Evolutionary conservation across 2,888 invertebrate species (phyloP).

Genomic region (Napeogenes sylphis): DNA sequence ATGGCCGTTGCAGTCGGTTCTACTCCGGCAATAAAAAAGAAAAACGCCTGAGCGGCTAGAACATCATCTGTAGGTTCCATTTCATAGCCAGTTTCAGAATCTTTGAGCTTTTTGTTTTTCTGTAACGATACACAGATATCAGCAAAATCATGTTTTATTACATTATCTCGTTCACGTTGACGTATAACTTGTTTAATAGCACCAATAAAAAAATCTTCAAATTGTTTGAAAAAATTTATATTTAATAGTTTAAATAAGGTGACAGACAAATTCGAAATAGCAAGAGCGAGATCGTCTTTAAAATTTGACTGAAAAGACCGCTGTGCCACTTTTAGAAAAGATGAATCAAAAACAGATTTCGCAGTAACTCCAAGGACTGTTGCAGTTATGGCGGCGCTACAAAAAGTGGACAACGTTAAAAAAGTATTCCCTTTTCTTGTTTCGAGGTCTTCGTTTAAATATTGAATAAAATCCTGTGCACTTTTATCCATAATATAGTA

Average conservation of each 20-base stretch:
- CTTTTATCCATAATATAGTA: constrained; percentile 43
- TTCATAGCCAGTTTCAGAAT: constrained; percentile 43
- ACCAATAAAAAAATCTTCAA: constrained; percentile 50
- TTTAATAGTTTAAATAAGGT: constrained; percentile 36
- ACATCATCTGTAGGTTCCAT: constrained; percentile 54
- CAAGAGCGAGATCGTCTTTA: constrained; percentile 31
- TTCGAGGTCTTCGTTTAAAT: constrained; percentile 43
- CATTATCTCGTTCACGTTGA: constrained; percentile 42
- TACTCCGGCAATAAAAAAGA: constrained; percentile 59
- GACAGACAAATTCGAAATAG: constrained; percentile 26
- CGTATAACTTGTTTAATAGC: constrained; percentile 51
- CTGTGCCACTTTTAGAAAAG: constrained; percentile 38
- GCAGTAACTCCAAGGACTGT: constrained; percentile 52
- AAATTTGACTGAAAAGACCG: constrained; percentile 26
- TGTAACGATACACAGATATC: constrained; percentile 54
- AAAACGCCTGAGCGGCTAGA: constrained; percentile 37
- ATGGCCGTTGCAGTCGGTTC: constrained; percentile 54
- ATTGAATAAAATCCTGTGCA: constrained; percentile 37
- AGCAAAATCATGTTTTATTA: constrained; percentile 52
- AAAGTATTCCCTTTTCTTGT: constrained; percentile 34
- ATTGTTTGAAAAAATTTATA: constrained; percentile 45
- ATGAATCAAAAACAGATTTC: constrained; percentile 42
- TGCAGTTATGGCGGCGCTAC: constrained; percentile 41
- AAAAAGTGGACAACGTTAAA: constrained; percentile 34
- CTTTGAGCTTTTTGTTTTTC: constrained; percentile 45